A percentile compares a stretch with the other conserved stretches of the same genome.
These are phyloP conservation scores for Pentamera pediparva DNA, from an alignment of 53 echinoderm and acorn worm species.

Conservation along the genomic window DNA sequence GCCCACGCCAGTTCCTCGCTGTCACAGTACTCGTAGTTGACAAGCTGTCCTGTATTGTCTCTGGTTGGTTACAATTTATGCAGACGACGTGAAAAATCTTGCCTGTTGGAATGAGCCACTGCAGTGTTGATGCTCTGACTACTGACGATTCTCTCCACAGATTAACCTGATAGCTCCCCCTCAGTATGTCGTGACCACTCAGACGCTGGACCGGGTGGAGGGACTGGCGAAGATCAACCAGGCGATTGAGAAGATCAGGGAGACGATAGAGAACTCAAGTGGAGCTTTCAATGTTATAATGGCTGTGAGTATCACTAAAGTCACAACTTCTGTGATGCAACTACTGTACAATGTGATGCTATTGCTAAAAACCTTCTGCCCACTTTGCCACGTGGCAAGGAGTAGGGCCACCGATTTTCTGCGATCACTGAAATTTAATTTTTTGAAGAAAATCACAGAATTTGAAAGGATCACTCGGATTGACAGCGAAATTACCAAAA, in stretches of 20 bases:
- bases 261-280: constrained; percentile 53
- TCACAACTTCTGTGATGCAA: background rate
- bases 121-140: too few species aligned
- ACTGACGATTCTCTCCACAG: constrained; percentile 46
- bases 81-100: too few species aligned
- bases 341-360: background rate
- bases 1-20: too few species aligned
- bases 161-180: constrained; percentile 97
- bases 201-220: constrained; percentile 76
- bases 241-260: constrained; percentile 73
- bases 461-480: background rate
- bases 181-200: constrained; percentile 93
- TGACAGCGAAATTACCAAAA: background rate
- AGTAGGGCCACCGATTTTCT: background rate
- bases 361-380: background rate
- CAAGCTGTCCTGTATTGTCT: too few species aligned
- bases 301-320: constrained; percentile 55
- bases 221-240: constrained; percentile 67
- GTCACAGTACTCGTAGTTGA: too few species aligned
- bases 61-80: too few species aligned
- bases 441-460: background rate
- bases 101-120: too few species aligned
- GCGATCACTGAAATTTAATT: background rate
- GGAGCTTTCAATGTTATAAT: constrained; percentile 79
- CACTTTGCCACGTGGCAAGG: background rate